Base-by-base conservation (phyloP, 2,113 vertebrate genomes). In the Misgurnus anguillicaudatus region DNA sequence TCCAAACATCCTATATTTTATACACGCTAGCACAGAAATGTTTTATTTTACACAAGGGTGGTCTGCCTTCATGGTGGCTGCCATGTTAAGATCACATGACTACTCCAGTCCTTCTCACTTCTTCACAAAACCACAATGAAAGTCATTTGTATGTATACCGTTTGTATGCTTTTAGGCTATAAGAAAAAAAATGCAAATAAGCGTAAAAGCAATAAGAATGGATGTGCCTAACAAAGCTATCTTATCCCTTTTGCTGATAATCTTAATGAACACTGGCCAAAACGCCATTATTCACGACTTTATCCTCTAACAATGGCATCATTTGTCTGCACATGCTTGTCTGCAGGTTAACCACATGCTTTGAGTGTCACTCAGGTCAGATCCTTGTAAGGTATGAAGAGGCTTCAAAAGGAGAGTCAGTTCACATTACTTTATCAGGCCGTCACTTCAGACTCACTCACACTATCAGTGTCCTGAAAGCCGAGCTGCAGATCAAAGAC, bases 261-360 rank as follows among this genome's bases (percentile, higher is more conserved):
- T 69, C 60, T 70, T 55, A 79, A 79, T 57, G 47, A 63, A 57
- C 71, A 84, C 76, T 86, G 85, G 78, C 86, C 86, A 88, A 81
- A 84, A 85, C 51, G 74, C 58, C 78, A 78, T 85, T 83, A 88
- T 90, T 87, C 89, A 88, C 86, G 87, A 83, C 82, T 86, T 82
- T 83, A 86, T 88, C 80, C 64, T 77, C 82, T 78, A 82, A 90
- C 89, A 91, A 91, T 89, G 84, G 85, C 83, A 86, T 85, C 83
- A 89, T 89, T 90, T 91, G 89, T 92, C 86, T 80, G 85, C 85
- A 85, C 75, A 78, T 87, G 81, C 84, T 88, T 84, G 90, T 85
- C 84, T 87, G 84, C 82, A 86, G 87, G 87, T 88, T 90, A 92
- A 90, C 88, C 89, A 90, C 85, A 90, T 86, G 84, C 84, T 79